Base-by-base conservation (phyloP, 2,797 vertebrate genomes). In the Enteromius trimaculatus region DNA sequence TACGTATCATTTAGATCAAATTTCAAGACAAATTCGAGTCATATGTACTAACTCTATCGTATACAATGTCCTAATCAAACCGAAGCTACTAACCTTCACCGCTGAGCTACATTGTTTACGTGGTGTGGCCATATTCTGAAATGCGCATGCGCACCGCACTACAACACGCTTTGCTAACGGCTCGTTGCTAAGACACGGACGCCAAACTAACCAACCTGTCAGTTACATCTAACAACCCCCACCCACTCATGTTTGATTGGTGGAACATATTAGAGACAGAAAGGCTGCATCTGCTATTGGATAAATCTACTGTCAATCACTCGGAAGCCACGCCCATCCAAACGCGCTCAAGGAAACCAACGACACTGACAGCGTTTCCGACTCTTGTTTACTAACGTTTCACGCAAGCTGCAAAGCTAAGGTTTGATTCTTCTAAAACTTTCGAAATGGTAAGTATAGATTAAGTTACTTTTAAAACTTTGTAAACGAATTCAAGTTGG, bases 111-210 rank as follows among this genome's bases (percentile, higher is more conserved):
- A 8, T 23, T n/a, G 42, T 66, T 37, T 19, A n/a, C 79, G 39
- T 14, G 6, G 6, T 2, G 29, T 0, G 26, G 17, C 26, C 49
- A 49, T 31, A 2, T 68, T 51, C 1, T 1, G 7, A 16, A 1
- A 8, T 19, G 49, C 47, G 31, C 47, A 47, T 44, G 74, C 10
- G 7, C 81, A 0, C 0, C 23, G 11, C 47, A 21, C 6, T 10
- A 26, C 66, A 16, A 4, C 37, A 51, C 29, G 5, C 19, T 17
- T 17, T 75, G 55, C n/a, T 0, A 13, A 19, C 6, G 72, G 0
- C 14, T 39, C 65, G 95, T 95, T 94, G 93, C 94, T 87, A n/a
- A 77, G 93, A 84, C 29, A 95, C 93, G 26, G 37, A 64, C 69
- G 19, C 53, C 9, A 47, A 75, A 70, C 77, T 19, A 92, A 91